Evolutionary conservation across 2,797 vertebrate species (phyloP), one percentile per base, ranked within the genome.

Genomic region (Carduelis carduelis): DNA sequence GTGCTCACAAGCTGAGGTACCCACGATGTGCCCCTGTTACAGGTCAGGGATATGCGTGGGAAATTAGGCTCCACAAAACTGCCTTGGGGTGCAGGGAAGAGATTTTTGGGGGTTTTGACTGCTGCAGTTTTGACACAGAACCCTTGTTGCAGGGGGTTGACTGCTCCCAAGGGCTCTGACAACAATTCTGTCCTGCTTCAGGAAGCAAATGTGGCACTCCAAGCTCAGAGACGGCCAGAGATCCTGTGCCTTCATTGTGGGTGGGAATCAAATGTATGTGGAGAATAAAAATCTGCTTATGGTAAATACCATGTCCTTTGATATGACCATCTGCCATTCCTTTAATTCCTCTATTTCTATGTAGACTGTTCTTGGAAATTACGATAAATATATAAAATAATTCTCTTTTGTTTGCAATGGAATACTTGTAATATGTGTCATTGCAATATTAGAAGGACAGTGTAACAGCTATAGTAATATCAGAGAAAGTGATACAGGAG

Each of bases 11-110:
- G 9, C 24, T 30, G 55, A 71, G 4, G 16, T 10, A 50, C 5
- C 21, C 7, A 2, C 8, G 18, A 26, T 35, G 6, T 28, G 28
- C 3, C 20, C 19, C 17, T 0, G 1, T 34, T 46, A 41, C 8
- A 14, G 28, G 7, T 3, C 0, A 0, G 30, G 23, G 15, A 50
- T 27, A 19, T 1, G 1, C 0, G 0, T 39, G 34, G 32, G 35
- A 87, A 78, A 60, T 39, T 11, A 22, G 23, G 9, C 11, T 68
- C 32, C 28, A 21, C 7, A 76, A 86, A 76, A 61, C 4, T 41
- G 11, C 11, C 14, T 35, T 39, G 14, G 24, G 5, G 6, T 72
- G 4, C 18, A 46, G 14, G 43, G 16, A 8, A 52, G 32, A 18
- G 14, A 56, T 46, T 80, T 76, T 24, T 15, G 12, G 5, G 6